phyloP scores from a whole-genome alignment of 2,888 invertebrate genomes.

The Drosophila helvetica region DNA sequence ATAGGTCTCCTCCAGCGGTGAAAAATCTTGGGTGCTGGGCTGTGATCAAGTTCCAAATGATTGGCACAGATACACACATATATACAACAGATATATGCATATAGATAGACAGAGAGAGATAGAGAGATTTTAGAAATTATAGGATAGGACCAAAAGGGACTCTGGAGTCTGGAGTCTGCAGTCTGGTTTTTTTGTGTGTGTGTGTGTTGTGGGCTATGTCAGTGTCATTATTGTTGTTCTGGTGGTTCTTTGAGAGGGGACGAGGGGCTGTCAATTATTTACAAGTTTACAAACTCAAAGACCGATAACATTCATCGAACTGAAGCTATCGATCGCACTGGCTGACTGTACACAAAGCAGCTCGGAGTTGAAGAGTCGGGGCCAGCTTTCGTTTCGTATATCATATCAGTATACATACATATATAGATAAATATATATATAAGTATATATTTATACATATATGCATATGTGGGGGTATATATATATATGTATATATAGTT shows the following conservation, averaged over 20 bases:
- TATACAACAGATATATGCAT: slow-evolving; percentile 17
- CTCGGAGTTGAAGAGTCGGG: slow-evolving; percentile 41
- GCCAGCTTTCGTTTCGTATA: slow-evolving; percentile 50
- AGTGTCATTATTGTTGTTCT: slow-evolving; percentile 16
- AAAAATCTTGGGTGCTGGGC: slow-evolving; percentile 79
- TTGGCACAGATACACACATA: slow-evolving; percentile 70
- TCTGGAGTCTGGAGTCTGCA: slow-evolving; percentile 8
- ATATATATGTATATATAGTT: slow-evolving; percentile 53
- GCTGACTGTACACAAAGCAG: slow-evolving; percentile 46
- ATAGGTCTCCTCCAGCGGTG: slow-evolving; percentile 82
- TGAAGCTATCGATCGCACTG: slow-evolving; percentile 50
- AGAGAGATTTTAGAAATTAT: slow-evolving; percentile 43
- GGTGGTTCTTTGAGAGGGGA: slow-evolving; percentile 22
- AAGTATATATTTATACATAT: slow-evolving; percentile 47
- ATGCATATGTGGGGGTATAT: slow-evolving; percentile 47
- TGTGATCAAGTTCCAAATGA: slow-evolving; percentile 64
- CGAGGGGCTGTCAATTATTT: slow-evolving; percentile 54
- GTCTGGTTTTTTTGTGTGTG: slow-evolving; percentile 9
- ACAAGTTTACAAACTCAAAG: slow-evolving; percentile 78
- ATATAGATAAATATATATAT: slow-evolving; percentile 37
- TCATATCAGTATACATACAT: slow-evolving; percentile 47
- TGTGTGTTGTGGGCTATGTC: slow-evolving; percentile 38
- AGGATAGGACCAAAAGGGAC: slow-evolving; percentile 9
- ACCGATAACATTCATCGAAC: slow-evolving; percentile 46
- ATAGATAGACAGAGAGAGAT: slow-evolving; percentile 44